Percentiles rank a stretch among this genome's conserved stretches.
Evolutionary conservation across 1,140 invertebrate genomes (phyloP).

Genomic region (Lethrus apterus): DNA sequence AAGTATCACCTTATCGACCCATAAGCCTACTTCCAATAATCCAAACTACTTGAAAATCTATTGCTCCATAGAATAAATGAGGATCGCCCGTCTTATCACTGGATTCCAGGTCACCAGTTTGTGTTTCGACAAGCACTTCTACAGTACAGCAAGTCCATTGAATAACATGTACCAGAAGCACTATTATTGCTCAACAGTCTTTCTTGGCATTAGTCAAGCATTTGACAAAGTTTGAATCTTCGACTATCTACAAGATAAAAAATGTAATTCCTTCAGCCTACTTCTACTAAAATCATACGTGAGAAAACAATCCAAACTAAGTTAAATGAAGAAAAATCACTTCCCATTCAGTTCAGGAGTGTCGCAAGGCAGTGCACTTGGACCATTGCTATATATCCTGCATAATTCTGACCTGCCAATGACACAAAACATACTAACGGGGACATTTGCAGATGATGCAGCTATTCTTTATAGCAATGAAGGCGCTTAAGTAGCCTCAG

Average conservation of each 20-base stretch:
- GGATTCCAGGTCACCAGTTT: constrained; percentile 9
- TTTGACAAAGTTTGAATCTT: no score
- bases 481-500: background rate
- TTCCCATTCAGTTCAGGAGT: constrained; percentile 6
- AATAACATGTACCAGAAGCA: no score
- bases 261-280: no score
- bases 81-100: background rate
- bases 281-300: no score
- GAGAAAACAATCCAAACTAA: no score
- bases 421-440: constrained; percentile 7
- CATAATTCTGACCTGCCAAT: constrained; percentile 1
- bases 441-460: constrained; percentile 7
- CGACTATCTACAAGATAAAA: no score
- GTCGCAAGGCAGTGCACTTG: background rate
- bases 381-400: background rate
- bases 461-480: background rate
- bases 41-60: constrained; percentile 1
- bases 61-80: no score
- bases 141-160: constrained; percentile 9
- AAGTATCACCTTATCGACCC: no score
- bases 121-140: constrained; percentile 1
- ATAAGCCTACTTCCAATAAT: constrained; percentile 2
- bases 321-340: constrained; percentile 7
- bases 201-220: no score
- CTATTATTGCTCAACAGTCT: no score